Conservation (phyloP, 2,797 vertebrate species). For the Gorsachius magnificus region DNA sequence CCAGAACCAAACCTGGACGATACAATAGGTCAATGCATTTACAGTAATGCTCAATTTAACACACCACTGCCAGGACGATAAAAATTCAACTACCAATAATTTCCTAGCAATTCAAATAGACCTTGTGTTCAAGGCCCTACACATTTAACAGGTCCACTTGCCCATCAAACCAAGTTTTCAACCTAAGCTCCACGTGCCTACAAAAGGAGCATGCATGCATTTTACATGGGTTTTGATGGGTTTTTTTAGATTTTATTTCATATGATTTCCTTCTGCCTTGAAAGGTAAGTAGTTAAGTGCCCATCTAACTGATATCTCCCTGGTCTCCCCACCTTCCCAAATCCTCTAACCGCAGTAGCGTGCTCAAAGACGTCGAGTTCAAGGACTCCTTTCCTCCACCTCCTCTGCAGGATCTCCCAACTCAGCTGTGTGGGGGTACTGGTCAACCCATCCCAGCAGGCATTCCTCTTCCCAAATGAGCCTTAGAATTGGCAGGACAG, state of each 20-base stretch:
- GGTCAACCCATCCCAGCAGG: background rate
- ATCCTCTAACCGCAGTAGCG: fast-evolving
- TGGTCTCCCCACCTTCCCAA: background rate
- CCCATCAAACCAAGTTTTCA: background rate
- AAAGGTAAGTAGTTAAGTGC: background rate
- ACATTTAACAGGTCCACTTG: background rate
- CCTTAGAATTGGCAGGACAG: background rate
- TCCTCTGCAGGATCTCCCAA: background rate
- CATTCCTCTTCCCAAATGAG: background rate
- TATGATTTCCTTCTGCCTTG: background rate
- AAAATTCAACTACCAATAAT: background rate
- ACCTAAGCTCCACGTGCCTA: background rate
- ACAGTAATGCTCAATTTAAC: background rate
- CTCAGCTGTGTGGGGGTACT: fast-evolving
- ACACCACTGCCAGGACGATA: background rate
- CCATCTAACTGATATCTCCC: background rate
- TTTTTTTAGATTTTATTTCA: background rate
- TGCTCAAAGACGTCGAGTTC: background rate
- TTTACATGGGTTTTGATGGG: background rate
- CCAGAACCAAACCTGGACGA: background rate
- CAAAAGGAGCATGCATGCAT: background rate
- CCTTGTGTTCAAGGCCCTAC: background rate
- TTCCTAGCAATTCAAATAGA: background rate
- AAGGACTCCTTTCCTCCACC: fast-evolving
- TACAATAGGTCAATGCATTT: background rate